Evolutionary conservation across 2,888 invertebrate species (phyloP), one percentile per base, ranked within the genome.

Genomic region (Drosophila barbarae): DNA sequence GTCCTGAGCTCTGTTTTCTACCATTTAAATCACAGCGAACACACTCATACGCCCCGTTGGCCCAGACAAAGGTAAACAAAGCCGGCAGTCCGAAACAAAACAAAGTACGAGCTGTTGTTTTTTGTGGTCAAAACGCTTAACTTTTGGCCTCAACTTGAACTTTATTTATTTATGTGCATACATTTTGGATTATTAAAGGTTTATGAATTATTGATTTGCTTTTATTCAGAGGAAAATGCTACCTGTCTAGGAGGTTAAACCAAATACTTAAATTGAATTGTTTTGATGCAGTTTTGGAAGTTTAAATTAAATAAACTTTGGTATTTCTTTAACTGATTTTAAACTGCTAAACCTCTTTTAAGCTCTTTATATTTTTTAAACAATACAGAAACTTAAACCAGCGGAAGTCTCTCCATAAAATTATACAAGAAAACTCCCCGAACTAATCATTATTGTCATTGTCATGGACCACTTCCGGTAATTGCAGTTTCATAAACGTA

Each of bases 51-150:
- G 59, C 34, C 47, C 52, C 49, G 36, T 36, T 51, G 57, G 53
- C 41, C 66, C 65, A 51, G 50, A 56, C 58, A 60, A 66, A 77
- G 74, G 73, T 80, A 76, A 77, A 69, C 67, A 74, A 77, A 44
- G 49, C 28, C 46, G 30, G 5, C 47, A 55, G 58, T 10, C 23
- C 39, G 57, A 53, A 64, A 65, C 46, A 50, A 50, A 50, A 49
- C 54, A 47, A 36, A 23, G 23, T 34, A 28, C 18, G 30, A 30
- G 18, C 8, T 30, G 30, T 1, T 46, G 8, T 1, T 30, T 30
- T 30, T 23, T 23, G 23, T 13, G 61, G 63, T 51, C 51, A 39
- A 28, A 38, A 35, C 34, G 50, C 32, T 76, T 65, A 56, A 74
- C 70, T 63, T 74, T 50, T 70, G 69, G 69, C 72, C 55, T 55